phyloP scores from a whole-genome alignment of 2,113 vertebrate genomes.

The Camelus bactrianus region DNA sequence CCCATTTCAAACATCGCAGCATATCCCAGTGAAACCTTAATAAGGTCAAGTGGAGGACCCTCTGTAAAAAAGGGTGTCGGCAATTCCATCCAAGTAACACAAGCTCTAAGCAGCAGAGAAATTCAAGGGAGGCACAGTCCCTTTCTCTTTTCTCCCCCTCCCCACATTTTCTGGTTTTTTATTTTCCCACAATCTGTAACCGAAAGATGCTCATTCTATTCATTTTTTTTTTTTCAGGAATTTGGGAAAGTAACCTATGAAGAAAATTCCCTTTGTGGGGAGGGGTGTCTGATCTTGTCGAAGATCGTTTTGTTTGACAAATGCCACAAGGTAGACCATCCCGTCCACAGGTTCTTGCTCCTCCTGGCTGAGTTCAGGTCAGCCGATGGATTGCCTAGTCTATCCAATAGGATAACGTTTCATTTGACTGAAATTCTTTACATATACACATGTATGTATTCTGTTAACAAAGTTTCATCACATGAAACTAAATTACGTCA shows the following conservation, averaged over 20 bases:
- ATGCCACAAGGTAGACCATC: constrained; percentile 80
- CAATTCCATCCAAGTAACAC: constrained; percentile 83
- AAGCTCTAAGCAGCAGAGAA: constrained; percentile 74
- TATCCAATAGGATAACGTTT: constrained; percentile 90
- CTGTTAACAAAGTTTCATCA: constrained; percentile 88
- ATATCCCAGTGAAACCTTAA: constrained; percentile 87
- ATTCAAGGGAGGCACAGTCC: constrained; percentile 67
- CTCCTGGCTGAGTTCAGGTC: constrained; percentile 58
- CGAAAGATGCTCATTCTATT: neutral
- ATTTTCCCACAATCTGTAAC: neutral
- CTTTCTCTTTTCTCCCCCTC: constrained; percentile 70
- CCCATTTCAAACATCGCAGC: constrained; percentile 83
- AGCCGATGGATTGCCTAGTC: constrained; percentile 85
- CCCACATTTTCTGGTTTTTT: constrained; percentile 36
- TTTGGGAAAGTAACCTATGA: constrained; percentile 73
- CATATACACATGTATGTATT: constrained; percentile 84
- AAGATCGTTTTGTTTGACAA: constrained; percentile 72
- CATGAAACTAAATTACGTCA: constrained; percentile 88
- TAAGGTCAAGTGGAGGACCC: constrained; percentile 88
- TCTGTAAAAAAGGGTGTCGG: constrained; percentile 86
- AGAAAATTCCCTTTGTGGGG: constrained; percentile 73
- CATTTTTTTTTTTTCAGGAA: constrained; percentile 53
- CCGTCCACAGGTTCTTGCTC: constrained; percentile 44
- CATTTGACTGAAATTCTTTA: constrained; percentile 87
- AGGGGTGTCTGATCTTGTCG: constrained; percentile 67